These are phyloP conservation scores for Leptinotarsa undecemlineata DNA, from an alignment of 1,140 invertebrate species.

Conservation along the genomic window DNA sequence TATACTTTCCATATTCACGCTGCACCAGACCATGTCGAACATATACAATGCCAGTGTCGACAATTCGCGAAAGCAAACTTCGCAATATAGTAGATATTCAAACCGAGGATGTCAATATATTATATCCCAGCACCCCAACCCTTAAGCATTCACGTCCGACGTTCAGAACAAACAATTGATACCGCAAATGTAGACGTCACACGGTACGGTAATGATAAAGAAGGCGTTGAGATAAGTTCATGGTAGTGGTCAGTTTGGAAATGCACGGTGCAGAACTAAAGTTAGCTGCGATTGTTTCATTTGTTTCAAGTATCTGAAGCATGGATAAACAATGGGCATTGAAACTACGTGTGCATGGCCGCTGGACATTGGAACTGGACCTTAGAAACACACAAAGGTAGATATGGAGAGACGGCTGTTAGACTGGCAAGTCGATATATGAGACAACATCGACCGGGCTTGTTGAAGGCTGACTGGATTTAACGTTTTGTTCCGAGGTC, in stretches of 20 bases:
- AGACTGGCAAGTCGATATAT: slow-evolving; percentile 25
- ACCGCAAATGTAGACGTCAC: slow-evolving; percentile 31
- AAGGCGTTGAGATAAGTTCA: slow-evolving; percentile 29
- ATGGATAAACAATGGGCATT: slow-evolving; percentile 44
- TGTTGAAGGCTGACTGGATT: neutral
- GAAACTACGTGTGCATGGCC: slow-evolving; percentile 35
- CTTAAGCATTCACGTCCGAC: slow-evolving; percentile 25
- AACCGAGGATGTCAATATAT: slow-evolving; percentile 24
- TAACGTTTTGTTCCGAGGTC: neutral
- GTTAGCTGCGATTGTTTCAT: slow-evolving; percentile 41
- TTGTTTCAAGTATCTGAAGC: slow-evolving; percentile 42
- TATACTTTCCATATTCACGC: no score
- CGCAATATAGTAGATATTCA: slow-evolving; percentile 15
- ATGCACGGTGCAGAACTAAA: slow-evolving; percentile 45
- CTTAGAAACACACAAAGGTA: slow-evolving; percentile 27
- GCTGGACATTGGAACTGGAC: slow-evolving; percentile 33
- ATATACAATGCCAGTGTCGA: no score
- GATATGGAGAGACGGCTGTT: slow-evolving; percentile 10
- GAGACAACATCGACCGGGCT: slow-evolving; percentile 5
- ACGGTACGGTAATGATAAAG: slow-evolving; percentile 27
- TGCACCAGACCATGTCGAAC: no score
- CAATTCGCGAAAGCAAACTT: neutral
- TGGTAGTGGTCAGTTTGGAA: slow-evolving; percentile 36
- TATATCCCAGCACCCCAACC: slow-evolving; percentile 7
- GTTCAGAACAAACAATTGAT: slow-evolving; percentile 30